A percentile compares a stretch with the other conserved stretches of the same genome.
These are phyloP conservation scores for Menidia beryllina DNA, from an alignment of 2,113 vertebrate species.

Conservation along the genomic window DNA sequence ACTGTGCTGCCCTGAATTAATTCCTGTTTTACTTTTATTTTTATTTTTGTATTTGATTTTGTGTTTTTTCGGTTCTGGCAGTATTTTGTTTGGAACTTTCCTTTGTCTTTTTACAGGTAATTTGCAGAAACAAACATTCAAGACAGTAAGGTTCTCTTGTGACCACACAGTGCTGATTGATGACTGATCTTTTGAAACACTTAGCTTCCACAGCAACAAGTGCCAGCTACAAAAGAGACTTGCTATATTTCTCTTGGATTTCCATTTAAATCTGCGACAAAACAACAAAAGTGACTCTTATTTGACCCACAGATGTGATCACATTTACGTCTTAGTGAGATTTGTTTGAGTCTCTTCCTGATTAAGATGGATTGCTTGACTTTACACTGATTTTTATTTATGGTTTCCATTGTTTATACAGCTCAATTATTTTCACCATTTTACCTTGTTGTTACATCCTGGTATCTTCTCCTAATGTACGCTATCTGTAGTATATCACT, in stretches of 20 bases:
- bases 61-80: no score
- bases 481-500: constrained; percentile 45
- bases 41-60: no score
- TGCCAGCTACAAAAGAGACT: constrained; percentile 20
- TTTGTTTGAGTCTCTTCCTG: background rate
- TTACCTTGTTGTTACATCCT: background rate
- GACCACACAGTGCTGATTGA: background rate
- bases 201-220: constrained; percentile 14
- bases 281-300: constrained; percentile 13
- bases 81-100: no score
- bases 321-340: background rate
- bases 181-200: background rate
- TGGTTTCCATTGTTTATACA: constrained; percentile 8
- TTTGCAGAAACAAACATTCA: background rate
- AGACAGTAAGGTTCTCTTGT: background rate
- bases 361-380: constrained; percentile 19
- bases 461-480: constrained; percentile 4
- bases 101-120: no score
- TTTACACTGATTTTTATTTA: constrained; percentile 20
- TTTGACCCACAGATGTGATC: constrained; percentile 11
- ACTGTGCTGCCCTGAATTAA: no score
- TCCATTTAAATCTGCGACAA: background rate
- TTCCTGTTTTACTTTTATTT: no score
- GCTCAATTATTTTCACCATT: background rate
- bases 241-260: background rate